Evolutionary conservation across 1,140 invertebrate genomes (phyloP), one percentile per base, ranked within the genome.

Genomic region (Formica exsecta): DNA sequence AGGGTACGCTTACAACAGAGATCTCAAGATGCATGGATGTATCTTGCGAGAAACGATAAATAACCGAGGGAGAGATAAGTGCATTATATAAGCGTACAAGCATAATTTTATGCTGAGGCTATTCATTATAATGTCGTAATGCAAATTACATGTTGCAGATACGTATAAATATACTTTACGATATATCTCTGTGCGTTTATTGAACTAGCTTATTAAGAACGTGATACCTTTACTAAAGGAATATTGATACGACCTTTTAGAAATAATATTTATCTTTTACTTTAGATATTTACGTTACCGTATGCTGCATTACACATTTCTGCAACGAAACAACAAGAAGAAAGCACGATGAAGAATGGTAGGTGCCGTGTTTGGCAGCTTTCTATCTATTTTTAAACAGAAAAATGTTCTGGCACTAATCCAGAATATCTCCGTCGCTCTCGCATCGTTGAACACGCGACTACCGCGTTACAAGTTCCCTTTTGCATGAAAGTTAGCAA

Each of bases 371-470:
- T 61, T 68, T 68, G 76, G 13, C 61, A 59, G 13, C 11, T 48
- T 61, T 71, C 22, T 44, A 71, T 74, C 79, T 73, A 83, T 83
- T 83, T 83, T 74, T 73, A 48, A 71, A 61, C 41, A 25, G 62
- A 83, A 83, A 61, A 74, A 48, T 83, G 57, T 48, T 62, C n/a
- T 83, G 79, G 79, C 79, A 36, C 3, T 32, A 83, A 83, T 83
- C 54, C 79, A 83, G 3, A 62, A 61, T 83, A 61, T 83, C 66
- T 59, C 16, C 54, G 36, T 36, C 22, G 22, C n/a, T 71, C 38
- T 44, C 29, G 54, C 68, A 59, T 44, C 22, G 77, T 57, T 79
- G 76, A 68, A 25, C 44, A 81, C 38, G 66, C 54, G 59, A 44
- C 41, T 51, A 19, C 57, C 9, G 6, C 32, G 9, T 22, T 41